Evolutionary conservation across 2,888 invertebrate species (phyloP).

Genomic region (Scaeva pyrastri): DNA sequence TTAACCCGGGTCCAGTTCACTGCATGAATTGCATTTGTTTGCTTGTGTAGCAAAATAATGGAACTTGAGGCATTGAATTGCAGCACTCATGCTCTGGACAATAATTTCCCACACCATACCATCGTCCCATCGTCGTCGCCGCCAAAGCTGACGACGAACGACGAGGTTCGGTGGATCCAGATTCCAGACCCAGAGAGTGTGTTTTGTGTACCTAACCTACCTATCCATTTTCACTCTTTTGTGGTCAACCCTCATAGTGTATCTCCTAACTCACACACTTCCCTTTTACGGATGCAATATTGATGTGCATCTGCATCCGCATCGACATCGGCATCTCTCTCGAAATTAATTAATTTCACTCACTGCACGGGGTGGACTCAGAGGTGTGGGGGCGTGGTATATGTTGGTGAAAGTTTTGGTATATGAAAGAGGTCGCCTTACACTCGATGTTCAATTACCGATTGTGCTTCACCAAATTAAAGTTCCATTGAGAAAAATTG

Average conservation of each 20-base stretch:
- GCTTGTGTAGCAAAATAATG: slow-evolving; percentile 22
- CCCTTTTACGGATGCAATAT: not conserved
- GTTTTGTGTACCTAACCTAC: too few relatives aligned
- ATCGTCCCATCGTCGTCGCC: too few relatives aligned
- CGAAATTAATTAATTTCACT: slow-evolving; percentile 32
- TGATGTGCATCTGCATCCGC: slow-evolving; percentile 6
- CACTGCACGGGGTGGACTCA: too few relatives aligned
- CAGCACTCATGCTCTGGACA: slow-evolving; percentile 1
- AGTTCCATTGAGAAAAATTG: slow-evolving; percentile 62
- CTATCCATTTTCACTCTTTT: slow-evolving; percentile 23
- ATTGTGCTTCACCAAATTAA: slow-evolving; percentile 51
- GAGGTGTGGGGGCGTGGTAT: too few relatives aligned
- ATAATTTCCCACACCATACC: slow-evolving; percentile 7
- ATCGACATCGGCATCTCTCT: slow-evolving; percentile 2
- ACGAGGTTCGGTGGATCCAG: too few relatives aligned
- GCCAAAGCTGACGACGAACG: too few relatives aligned
- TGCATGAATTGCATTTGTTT: slow-evolving; percentile 19
- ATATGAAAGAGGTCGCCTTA: not conserved
- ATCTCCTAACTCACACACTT: not conserved
- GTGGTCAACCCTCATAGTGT: slow-evolving; percentile 11
- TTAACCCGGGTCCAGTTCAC: not conserved
- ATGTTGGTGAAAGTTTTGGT: not conserved
- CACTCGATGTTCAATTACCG: slow-evolving; percentile 61
- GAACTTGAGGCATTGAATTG: slow-evolving; percentile 29
- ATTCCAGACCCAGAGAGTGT: not conserved